Evolutionary conservation across 2,888 invertebrate genomes (phyloP), one percentile per base, ranked within the genome.

Genomic region (Theristus sp.): DNA sequence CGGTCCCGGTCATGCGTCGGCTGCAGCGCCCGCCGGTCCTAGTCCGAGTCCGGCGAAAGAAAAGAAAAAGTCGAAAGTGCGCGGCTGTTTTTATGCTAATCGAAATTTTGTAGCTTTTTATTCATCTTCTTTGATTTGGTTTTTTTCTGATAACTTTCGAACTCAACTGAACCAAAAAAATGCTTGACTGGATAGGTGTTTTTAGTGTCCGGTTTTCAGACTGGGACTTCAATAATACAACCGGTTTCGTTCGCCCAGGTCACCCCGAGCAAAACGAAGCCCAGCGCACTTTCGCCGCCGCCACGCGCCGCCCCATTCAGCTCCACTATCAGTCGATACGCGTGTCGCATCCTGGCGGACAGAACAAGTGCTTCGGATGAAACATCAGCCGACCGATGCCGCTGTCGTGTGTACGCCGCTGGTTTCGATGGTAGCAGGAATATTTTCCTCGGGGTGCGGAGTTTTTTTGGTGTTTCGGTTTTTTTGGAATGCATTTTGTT

Each of bases 381-480:
- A n/a, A n/a, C n/a, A n/a, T n/a, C n/a, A n/a, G n/a, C n/a, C n/a
- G n/a, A n/a, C n/a, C n/a, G n/a, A n/a, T n/a, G n/a, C n/a, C n/a
- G n/a, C n/a, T n/a, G n/a, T n/a, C 84, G 87, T 77, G 88, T 99
- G 72, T 98, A 86, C 79, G 98, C 98, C n/a, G 98, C 98, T 30
- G 98, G 98, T 62, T 99, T 99, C 76, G 96, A 99, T 80, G 87
- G 90, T 59, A 89, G 89, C 65, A 84, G 87, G 77, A 98, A 98
- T 80, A 98, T 98, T 78, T 98, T 96, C 78, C 83, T 98, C 75
- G 96, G 96, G 77, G 96, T 94, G 22, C 38, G 61, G 56, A 47
- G 52, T 56, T 26, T 13, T 38, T 13, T 10, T 38, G 10, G 10
- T 38, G 10, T 38, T 38, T 13, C 20, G 20, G 10, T 38, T 13